Base-by-base conservation (phyloP, 1,140 invertebrate genomes). In the Pinna nobilis region DNA sequence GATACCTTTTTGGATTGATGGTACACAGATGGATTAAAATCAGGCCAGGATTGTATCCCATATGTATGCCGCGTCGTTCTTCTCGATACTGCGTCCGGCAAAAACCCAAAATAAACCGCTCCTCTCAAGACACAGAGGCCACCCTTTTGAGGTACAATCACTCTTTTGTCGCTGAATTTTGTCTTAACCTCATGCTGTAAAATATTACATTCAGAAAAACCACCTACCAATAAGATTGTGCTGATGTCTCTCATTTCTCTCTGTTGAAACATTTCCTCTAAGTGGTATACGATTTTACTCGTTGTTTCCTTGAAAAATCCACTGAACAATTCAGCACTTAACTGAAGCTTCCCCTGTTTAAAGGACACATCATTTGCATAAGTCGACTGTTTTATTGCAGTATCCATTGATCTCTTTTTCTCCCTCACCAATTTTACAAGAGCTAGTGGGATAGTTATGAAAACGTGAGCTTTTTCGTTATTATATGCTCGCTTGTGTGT, bases 151-250 rank as follows among this genome's bases (percentile, higher is more conserved):
- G 73, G 73, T 57, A 57, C 64, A 15, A 74, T 61, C 1, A 74
- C 35, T n/a, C 49, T 41, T 53, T 68, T 68, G 2, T 60, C 55
- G 32, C 6, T 6, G 20, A 77, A 73, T 25, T 15, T 28, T 13
- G 63, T 20, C 23, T 25, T 35, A 0, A 77, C 20, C 44, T 57
- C 47, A 0, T 55, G 33, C 57, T 77, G 64, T 5, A 77, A 18
- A n/a, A 77, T 6, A 6, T 60, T 20, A 23, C 61, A 68, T 30
- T 76, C 74, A 0, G 74, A 70, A 64, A 71, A 76, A 0, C 75
- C 75, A 4, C 75, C 75, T 15, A 77, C 75, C 57, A 77, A 37
- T 23, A 77, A 25, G 7, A 77, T 37, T 7, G 37, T 59, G 3
- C 55, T 64, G 1, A 77, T 32, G 15, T 51, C 30, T 47, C 49